A percentile compares a stretch with the other conserved stretches of the same genome.
Evolutionary conservation across 2,797 vertebrate genomes (phyloP).

Genomic region (Strix occidentalis): DNA sequence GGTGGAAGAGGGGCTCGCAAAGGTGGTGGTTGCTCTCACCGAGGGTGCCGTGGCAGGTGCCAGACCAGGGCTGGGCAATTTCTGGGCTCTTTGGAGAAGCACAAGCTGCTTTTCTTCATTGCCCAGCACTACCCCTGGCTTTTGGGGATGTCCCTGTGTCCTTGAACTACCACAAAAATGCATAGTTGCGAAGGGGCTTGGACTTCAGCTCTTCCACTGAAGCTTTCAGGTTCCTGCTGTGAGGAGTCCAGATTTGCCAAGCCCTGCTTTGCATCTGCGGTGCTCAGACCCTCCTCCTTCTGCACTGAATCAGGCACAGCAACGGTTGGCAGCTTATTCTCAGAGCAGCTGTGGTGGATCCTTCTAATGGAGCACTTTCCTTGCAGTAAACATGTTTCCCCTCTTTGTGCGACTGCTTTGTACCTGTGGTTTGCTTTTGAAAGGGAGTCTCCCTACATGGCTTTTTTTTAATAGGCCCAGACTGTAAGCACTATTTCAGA

Average conservation of each 20-base stretch:
- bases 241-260: neutral
- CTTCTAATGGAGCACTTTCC: neutral
- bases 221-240: neutral
- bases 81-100: neutral
- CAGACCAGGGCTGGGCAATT: neutral
- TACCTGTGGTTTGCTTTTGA: neutral
- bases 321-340: neutral
- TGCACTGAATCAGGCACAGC: neutral
- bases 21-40: neutral
- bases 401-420: neutral
- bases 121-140: neutral
- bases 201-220: neutral
- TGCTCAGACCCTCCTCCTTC: neutral
- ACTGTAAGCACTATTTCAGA: neutral
- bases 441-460: fast-evolving
- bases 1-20: neutral
- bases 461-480: neutral
- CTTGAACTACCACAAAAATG: neutral
- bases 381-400: neutral
- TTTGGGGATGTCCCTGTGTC: neutral
- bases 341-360: fast-evolving
- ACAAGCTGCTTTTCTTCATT: neutral
- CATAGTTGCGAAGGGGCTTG: fast-evolving
- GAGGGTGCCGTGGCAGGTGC: neutral
- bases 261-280: neutral